Evolutionary conservation across 2,113 vertebrate genomes (phyloP), one percentile per base, ranked within the genome.

Genomic region (Sceloporus undulatus): DNA sequence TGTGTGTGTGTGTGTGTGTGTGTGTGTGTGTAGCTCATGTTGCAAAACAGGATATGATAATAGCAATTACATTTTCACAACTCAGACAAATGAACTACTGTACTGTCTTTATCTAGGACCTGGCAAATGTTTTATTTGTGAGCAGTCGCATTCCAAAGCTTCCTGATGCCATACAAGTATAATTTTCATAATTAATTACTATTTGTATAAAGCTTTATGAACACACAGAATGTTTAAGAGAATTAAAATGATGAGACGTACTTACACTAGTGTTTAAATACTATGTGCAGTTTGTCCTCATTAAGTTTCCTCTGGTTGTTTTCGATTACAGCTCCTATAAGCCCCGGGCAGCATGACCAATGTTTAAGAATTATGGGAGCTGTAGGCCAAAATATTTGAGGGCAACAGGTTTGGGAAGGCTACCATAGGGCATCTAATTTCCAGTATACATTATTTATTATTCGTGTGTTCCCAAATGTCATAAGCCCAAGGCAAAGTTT

Each of bases 11-110:
- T n/a, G 18, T 86, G 42, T 88, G 42, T 88, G 18, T 71, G 5
- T 71, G 6, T 85, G 9, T 54, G 34, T 90, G 34, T n/a, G 18
- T 86, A 85, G 86, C 68, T 38, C 83, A 21, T 19, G 38, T 84
- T 91, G 65, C 89, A 88, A 92, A 91, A 84, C 23, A 29, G 71
- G 19, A 52, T 16, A 42, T 82, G 83, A 91, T 80, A 93, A 90
- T 82, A 82, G 29, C 38, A 76, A 87, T 87, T 76, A 82, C 40
- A 88, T 10, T 86, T 62, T 9, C 87, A 25, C 68, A 23, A 42
- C 21, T 85, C 40, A 75, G 21, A 52, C 11, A 73, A 88, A 73
- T 73, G 66, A 85, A 85, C 25, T 34, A 29, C 34, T 34, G 34
- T 48, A 48, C 10, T 42, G 27, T n/a, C 56, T 85, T 71, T 70